Evolutionary conservation across 2,113 vertebrate species (phyloP), one percentile per base, ranked within the genome.

Genomic region (Poicephalus meyeri): DNA sequence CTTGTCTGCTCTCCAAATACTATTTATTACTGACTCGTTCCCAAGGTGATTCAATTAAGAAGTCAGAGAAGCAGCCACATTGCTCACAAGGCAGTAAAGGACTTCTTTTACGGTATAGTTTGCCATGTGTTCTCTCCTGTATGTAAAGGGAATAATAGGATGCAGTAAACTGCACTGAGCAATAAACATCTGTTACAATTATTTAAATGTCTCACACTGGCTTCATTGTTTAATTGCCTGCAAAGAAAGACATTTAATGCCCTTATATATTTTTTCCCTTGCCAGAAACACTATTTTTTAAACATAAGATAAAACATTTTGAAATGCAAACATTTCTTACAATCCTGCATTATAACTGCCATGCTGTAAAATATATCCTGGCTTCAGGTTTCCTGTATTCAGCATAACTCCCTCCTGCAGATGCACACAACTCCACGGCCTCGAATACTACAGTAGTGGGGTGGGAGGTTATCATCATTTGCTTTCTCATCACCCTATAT

Each of bases 121-220:
- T 90, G 76, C 91, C 82, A 80, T 93, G 81, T 88, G 89, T 69
- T 95, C 65, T 66, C 68, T 94, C 79, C 74, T 88, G 79, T 93
- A 95, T 70, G 74, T 53, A 94, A 90, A 85, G 72, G 85, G 55
- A 96, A 93, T 90, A 96, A 94, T 71, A 93, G 44, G 63, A 91
- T 83, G 71, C 85, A 94, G 58, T 91, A 97, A 97, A 91, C 74
- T 50, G 71, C 79, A 68, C 71, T 53, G 93, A 29, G 93, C 76
- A 95, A 95, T 96, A 96, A 97, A 96, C 87, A 96, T 96, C 95
- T 97, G 87, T 93, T 96, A 96, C 76, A 90, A 88, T 95, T 97
- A 96, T 95, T 96, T 95, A 96, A 91, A 97, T 91, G 55, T 52
- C 82, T 96, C 77, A 63, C 61, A 91, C 71, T 80, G 46, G 46